Evolutionary conservation across 1,140 invertebrate genomes (phyloP).

Genomic region (Octopus bimaculoides): DNA sequence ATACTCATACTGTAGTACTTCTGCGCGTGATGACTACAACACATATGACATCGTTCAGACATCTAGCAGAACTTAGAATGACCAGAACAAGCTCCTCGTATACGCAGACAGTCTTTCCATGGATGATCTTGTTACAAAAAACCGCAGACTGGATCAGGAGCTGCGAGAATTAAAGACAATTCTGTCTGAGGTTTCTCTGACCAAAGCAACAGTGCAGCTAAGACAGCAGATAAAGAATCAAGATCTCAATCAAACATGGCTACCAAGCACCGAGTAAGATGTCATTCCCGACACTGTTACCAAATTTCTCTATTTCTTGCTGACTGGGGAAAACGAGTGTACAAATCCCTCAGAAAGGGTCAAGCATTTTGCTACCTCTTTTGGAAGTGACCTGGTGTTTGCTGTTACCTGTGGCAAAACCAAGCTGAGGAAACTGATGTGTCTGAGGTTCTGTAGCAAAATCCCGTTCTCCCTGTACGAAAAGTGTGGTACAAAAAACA

Average conservation of each 20-base stretch:
- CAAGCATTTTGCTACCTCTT: not conserved
- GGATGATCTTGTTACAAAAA: not conserved
- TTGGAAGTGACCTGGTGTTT: not conserved
- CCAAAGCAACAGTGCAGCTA: slow-evolving; percentile 16
- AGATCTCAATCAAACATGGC: too few species aligned
- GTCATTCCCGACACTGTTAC: not conserved
- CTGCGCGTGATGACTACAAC: too few species aligned
- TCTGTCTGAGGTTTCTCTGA: not conserved
- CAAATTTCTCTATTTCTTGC: not conserved
- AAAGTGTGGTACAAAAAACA: not conserved
- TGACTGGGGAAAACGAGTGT: not conserved
- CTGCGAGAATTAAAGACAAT: slow-evolving; percentile 5
- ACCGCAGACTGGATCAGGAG: not conserved
- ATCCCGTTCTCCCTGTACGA: not conserved
- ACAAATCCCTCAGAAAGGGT: not conserved
- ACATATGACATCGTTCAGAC: too few species aligned
- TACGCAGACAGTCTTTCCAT: not conserved
- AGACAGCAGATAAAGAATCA: slow-evolving; percentile 5
- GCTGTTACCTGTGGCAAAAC: not conserved
- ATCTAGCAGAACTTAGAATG: not conserved
- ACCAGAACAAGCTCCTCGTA: not conserved
- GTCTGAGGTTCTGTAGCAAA: not conserved
- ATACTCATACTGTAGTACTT: too few species aligned
- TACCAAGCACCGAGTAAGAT: not conserved
- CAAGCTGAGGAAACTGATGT: not conserved